Percentiles rank a stretch among this genome's conserved stretches.
Evolutionary conservation across 2,113 vertebrate genomes (phyloP).

Genomic region (Misgurnus anguillicaudatus): DNA sequence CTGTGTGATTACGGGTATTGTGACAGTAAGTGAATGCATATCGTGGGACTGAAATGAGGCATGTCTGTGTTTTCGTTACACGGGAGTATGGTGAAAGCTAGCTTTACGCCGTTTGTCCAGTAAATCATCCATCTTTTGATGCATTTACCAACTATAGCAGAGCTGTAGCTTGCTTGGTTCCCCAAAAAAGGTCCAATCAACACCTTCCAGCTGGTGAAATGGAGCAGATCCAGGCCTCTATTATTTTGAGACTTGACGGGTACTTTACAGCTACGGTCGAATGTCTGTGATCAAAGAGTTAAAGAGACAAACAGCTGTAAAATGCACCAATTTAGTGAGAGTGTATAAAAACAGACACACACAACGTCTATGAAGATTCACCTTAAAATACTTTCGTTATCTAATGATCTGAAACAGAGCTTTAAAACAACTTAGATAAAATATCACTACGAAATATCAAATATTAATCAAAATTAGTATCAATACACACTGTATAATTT

Average conservation of each 20-base stretch:
- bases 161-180: conserved; percentile 53
- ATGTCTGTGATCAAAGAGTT: conserved; percentile 64
- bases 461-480: no score
- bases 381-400: neutral
- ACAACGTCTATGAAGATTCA: conserved; percentile 12
- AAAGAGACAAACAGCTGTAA: conserved; percentile 61
- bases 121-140: conserved; percentile 52
- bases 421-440: neutral
- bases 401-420: neutral
- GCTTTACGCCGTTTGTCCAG: conserved; percentile 49
- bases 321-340: conserved; percentile 47
- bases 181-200: conserved; percentile 63
- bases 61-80: conserved; percentile 42
- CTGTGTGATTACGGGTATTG: conserved; percentile 27
- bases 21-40: conserved; percentile 41
- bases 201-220: conserved; percentile 74
- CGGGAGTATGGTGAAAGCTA: conserved; percentile 37
- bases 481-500: no score
- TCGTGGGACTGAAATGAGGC: conserved; percentile 48
- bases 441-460: no score
- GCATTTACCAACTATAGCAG: conserved; percentile 52
- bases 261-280: conserved; percentile 70
- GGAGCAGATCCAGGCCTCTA: conserved; percentile 75
- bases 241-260: conserved; percentile 74
- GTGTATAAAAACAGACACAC: conserved; percentile 28